These are phyloP conservation scores for Zaprionus camerounensis DNA, from an alignment of 1,140 invertebrate species.

Conservation along the genomic window DNA sequence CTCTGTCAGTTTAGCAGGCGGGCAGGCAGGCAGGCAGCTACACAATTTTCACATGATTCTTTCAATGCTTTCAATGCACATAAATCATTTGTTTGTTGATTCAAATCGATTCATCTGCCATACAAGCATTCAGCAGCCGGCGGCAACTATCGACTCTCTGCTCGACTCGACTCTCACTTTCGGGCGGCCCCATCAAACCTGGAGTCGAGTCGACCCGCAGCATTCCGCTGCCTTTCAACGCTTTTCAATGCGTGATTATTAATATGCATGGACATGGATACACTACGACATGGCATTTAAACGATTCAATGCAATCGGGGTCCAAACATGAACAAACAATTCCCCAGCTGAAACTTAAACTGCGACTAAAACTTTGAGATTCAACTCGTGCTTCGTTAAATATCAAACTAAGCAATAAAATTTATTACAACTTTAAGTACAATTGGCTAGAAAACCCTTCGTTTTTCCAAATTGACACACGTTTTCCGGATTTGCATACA, in stretches of 20 bases:
- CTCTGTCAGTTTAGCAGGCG: conserved; percentile 32
- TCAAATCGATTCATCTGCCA: conserved; percentile 63
- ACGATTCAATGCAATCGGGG: neutral
- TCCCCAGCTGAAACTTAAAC: neutral
- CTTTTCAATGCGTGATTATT: conserved; percentile 45
- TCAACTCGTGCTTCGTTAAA: neutral
- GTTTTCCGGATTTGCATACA: no score
- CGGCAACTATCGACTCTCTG: neutral
- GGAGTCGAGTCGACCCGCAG: conserved; percentile 54
- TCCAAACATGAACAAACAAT: neutral
- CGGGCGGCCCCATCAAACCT: conserved; percentile 34
- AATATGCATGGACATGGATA: conserved; percentile 46
- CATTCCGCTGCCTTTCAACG: conserved; percentile 61
- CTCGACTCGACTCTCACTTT: conserved; percentile 61
- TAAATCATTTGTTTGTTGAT: conserved; percentile 70
- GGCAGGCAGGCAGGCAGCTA: conserved; percentile 25
- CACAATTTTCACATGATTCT: conserved; percentile 70
- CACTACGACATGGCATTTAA: neutral
- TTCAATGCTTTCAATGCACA: conserved; percentile 49
- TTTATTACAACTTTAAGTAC: no score
- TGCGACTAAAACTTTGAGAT: neutral
- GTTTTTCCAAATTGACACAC: no score
- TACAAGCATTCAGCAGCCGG: conserved; percentile 13
- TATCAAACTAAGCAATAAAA: neutral
- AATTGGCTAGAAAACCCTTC: no score